Evolutionary conservation across 2,888 invertebrate species (phyloP), one percentile per base, ranked within the genome.

Genomic region (Macrosiphum euphorbiae): DNA sequence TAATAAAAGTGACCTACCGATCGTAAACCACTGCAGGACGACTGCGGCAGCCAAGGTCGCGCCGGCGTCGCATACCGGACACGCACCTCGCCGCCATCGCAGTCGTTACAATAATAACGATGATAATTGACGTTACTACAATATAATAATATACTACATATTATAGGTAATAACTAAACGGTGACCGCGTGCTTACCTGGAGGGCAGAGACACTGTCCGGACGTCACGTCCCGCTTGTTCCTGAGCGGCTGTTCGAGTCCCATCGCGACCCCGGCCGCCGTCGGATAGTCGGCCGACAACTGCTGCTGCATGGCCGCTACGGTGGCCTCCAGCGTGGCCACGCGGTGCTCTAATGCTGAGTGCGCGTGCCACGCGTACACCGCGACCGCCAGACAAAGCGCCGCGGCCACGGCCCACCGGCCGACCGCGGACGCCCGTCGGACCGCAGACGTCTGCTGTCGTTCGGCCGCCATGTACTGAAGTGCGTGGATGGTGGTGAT

Each of bases 181-280:
- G 41, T 8, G 58, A 87, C 11, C 16, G 13, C 13, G 52, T 44
- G 41, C 93, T 94, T 90, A 94, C 93, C 93, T 28, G 93, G 93
- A 41, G 93, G 93, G 61, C 93, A 94, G 61, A 90, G 50, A 20
- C 93, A 94, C 58, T 94, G 93, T 90, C 86, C 93, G 58, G 93
- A 85, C 61, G 93, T 94, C 61, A 90, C 86, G 61, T 94, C 93
- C 85, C 93, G 89, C 61, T 94, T 94, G 85, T 52, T 94, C 58
- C 93, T 85, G 35, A 86, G 90, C 61, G 89, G 50, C 28, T 88
- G 93, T 26, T 92, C 92, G n/a, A 86, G 61, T 35, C 61, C 86
- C 13, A 4, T 11, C 26, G 24, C 26, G 58, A 41, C 50, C 13
- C 8, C 55, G 13, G 44, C 24, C 8, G 24, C 5, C 16, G 28